These are phyloP conservation scores for Sorex fumeus DNA, from an alignment of 2,113 vertebrate genomes.

Conservation along the genomic window DNA sequence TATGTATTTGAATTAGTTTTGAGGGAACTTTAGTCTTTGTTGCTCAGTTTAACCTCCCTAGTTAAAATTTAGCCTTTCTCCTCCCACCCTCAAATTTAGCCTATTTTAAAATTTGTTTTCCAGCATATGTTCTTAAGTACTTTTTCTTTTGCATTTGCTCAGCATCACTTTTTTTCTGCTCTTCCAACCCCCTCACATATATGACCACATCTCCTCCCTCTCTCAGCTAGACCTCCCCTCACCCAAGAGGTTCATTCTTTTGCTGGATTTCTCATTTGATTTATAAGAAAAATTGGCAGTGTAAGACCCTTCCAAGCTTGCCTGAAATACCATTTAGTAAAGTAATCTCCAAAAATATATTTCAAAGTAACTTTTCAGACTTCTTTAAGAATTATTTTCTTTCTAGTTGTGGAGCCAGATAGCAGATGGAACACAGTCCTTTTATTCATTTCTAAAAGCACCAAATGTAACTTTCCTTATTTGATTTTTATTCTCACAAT, in stretches of 20 bases:
- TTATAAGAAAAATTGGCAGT: constrained; percentile 34
- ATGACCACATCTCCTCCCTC: too few species aligned
- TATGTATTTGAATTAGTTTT: not conserved
- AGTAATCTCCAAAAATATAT: constrained; percentile 54
- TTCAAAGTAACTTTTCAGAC: constrained; percentile 57
- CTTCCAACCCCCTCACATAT: not conserved
- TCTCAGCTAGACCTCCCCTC: too few species aligned
- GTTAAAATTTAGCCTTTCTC: not conserved
- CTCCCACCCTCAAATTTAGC: too few species aligned
- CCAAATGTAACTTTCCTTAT: constrained; percentile 38
- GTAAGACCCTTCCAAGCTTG: not conserved
- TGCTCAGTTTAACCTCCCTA: not conserved
- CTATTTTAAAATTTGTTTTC: not conserved
- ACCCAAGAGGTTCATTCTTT: too few species aligned
- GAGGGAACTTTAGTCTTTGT: not conserved
- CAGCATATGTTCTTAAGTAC: accelerated
- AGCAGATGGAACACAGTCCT: constrained; percentile 68
- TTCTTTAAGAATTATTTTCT: constrained; percentile 74
- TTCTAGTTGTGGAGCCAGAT: constrained; percentile 77
- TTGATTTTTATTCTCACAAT: constrained; percentile 34
- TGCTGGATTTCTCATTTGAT: not conserved
- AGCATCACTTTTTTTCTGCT: not conserved
- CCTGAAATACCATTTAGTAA: constrained; percentile 54
- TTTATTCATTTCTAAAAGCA: constrained; percentile 61
- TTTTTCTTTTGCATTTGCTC: not conserved